Conservation (phyloP, 2,113 vertebrate genomes). For the Orientallactaga bullata region DNA sequence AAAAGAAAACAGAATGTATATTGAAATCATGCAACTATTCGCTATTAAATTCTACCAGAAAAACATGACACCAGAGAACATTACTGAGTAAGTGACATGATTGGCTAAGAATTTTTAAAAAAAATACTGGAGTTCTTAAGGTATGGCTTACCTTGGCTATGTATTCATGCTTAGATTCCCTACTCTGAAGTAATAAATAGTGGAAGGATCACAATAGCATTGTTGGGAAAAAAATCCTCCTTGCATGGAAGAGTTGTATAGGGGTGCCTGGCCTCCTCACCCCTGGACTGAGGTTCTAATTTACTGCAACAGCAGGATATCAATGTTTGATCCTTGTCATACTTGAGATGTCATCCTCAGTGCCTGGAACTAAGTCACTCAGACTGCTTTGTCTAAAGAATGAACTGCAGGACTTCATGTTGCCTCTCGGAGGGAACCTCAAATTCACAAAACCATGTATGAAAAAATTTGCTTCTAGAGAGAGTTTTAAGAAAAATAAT, state of each 20-base stretch:
- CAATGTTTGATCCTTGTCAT: not conserved
- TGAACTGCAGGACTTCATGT: not conserved
- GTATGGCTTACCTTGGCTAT: no score
- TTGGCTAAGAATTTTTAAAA: not conserved
- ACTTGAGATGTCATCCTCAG: not conserved
- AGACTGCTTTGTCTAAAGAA: not conserved
- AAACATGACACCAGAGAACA: not conserved
- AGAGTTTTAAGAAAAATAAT: not conserved
- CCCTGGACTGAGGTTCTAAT: not conserved
- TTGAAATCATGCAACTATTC: not conserved
- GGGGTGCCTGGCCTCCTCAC: not conserved
- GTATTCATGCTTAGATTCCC: not conserved
- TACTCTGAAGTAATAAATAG: not conserved
- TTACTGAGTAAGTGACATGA: not conserved
- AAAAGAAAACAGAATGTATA: not conserved
- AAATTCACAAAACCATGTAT: not conserved
- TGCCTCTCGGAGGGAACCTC: not conserved
- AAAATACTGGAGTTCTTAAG: not conserved
- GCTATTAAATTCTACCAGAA: not conserved
- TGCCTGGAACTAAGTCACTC: not conserved
- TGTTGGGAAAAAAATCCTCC: not conserved
- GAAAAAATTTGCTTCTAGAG: not conserved
- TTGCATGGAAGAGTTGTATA: not conserved
- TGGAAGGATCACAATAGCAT: not conserved
- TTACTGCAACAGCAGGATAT: not conserved